Evolutionary conservation across 2,888 invertebrate genomes (phyloP), one percentile per base, ranked within the genome.

Genomic region (Dermolepida albohirtum): DNA sequence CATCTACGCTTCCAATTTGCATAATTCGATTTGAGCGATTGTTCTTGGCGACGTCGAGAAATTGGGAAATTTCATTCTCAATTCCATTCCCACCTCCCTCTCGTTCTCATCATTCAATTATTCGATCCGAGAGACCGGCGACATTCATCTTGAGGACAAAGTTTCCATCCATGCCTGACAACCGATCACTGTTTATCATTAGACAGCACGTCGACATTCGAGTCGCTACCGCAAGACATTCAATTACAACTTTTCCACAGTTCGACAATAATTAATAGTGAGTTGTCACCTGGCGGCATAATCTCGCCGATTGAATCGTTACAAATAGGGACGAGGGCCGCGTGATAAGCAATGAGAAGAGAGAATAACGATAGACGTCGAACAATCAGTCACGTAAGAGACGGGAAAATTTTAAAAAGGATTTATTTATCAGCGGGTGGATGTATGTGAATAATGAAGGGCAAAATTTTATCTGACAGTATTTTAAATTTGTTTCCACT

Each of bases 211-310:
- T 73, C 52, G 44, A 43, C 52, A n/a, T 34, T 10, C 50, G 50
- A 51, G 50, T 40, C 29, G 72, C 73, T 71, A 74, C 71, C 71
- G 73, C 65, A 67, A 73, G 73, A 74, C 76, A 74, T 76, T 76
- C 76, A 74, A 76, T 76, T 76, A 76, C 74, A 75, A 76, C 68
- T 76, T 76, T 75, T 74, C 76, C 69, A 54, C 69, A 70, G 66
- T 64, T 57, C 66, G 69, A 69, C 76, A 76, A 76, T 76, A 76
- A 76, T 76, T 76, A 76, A 76, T 76, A 74, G 74, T 74, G 69
- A 72, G 74, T 74, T 75, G 76, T 76, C 76, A 74, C 74, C 70
- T 72, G 57, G 70, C 62, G 52, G 68, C 67, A 68, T 72, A 68
- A 64, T 64, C 65, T 52, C 40, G 49, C 59, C 69, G 65, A 69